Evolutionary conservation across 2,113 vertebrate species (phyloP).

Genomic region (Rhinolophus sinicus): DNA sequence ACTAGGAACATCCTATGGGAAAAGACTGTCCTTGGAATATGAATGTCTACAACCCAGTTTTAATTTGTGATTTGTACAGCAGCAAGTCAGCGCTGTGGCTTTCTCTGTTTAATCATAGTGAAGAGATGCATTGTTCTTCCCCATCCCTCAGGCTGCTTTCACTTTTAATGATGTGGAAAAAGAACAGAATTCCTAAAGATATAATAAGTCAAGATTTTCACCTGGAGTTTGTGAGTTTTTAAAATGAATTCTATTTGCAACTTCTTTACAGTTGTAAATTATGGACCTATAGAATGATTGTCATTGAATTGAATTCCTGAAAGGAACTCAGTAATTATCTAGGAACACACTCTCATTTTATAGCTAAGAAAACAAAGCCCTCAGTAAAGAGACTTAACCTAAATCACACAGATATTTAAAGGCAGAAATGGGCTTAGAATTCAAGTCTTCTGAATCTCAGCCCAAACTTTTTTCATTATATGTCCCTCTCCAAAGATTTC

Average conservation of each 20-base stretch:
- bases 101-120: slow-evolving; percentile 45
- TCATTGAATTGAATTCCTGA: neutral
- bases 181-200: slow-evolving; percentile 46
- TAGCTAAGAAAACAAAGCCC: neutral
- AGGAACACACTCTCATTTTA: neutral
- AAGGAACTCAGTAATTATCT: neutral
- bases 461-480: neutral
- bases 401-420: neutral
- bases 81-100: neutral
- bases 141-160: slow-evolving; percentile 22
- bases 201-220: slow-evolving; percentile 24
- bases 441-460: neutral
- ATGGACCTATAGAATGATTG: neutral
- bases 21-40: neutral
- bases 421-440: neutral
- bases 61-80: slow-evolving; percentile 52
- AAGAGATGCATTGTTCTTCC: slow-evolving; percentile 38
- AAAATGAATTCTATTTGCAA: slow-evolving; percentile 40
- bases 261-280: neutral
- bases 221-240: neutral
- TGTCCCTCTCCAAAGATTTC: neutral
- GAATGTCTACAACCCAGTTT: slow-evolving; percentile 24
- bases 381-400: neutral
- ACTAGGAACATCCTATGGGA: neutral
- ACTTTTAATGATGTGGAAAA: slow-evolving; percentile 33